phyloP scores from a whole-genome alignment of 2,797 vertebrate species.

The Cyprinella venusta region DNA sequence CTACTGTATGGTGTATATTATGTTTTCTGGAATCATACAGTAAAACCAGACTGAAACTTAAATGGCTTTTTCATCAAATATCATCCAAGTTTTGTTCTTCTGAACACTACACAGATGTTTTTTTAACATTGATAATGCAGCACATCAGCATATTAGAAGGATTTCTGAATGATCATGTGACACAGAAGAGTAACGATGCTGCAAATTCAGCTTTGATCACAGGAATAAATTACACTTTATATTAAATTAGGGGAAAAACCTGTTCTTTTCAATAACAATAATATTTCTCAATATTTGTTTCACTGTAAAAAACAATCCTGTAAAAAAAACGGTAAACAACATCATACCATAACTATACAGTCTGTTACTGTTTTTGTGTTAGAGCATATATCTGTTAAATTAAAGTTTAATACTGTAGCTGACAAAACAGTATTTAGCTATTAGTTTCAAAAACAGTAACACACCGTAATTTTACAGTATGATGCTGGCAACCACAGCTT shows the following conservation, averaged over 20 bases:
- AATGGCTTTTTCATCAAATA: background rate
- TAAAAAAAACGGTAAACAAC: too few species aligned
- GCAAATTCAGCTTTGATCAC: background rate
- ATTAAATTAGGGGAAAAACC: background rate
- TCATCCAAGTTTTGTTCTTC: background rate
- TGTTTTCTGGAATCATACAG: background rate
- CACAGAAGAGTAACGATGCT: background rate
- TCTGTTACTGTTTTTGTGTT: too few species aligned
- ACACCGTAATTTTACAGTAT: too few species aligned
- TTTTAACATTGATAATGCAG: too few species aligned
- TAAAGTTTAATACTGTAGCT: too few species aligned
- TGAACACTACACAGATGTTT: too few species aligned
- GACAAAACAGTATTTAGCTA: too few species aligned
- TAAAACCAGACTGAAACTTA: background rate
- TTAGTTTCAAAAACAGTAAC: too few species aligned
- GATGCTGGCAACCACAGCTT: too few species aligned
- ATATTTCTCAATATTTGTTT: background rate
- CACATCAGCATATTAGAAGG: background rate
- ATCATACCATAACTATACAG: too few species aligned
- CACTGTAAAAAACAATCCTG: background rate
- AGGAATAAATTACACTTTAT: background rate
- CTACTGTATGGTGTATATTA: background rate
- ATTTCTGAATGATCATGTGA: background rate
- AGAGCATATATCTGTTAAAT: too few species aligned
- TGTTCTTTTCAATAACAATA: too few species aligned